Evolutionary conservation across 2,888 invertebrate genomes (phyloP).

Genomic region (Leptinotarsa rubiginosa): DNA sequence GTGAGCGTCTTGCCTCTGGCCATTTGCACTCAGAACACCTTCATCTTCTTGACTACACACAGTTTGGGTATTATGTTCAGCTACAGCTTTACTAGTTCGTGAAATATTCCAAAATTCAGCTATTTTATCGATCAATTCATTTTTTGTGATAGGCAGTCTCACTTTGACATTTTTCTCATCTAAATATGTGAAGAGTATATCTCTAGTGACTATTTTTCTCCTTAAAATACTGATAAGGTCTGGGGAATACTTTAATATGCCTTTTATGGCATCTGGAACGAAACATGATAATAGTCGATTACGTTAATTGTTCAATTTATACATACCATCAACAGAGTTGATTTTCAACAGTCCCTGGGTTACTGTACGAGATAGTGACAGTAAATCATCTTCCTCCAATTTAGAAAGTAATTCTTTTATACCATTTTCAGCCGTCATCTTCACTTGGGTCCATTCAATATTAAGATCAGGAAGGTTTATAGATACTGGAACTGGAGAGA

Average conservation of each 20-base stretch:
- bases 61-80: slow-evolving; percentile 16
- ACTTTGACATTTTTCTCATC: slow-evolving; percentile 66
- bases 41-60: slow-evolving; percentile 18
- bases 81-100: background rate
- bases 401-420: slow-evolving; percentile 46
- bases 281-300: background rate
- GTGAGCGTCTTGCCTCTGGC: slow-evolving; percentile 13
- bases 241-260: slow-evolving; percentile 68
- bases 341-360: slow-evolving; percentile 61
- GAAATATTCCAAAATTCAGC: slow-evolving; percentile 65
- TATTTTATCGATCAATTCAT: slow-evolving; percentile 66
- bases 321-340: slow-evolving; percentile 55
- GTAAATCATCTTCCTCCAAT: slow-evolving; percentile 56
- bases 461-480: background rate
- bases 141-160: slow-evolving; percentile 68
- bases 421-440: slow-evolving; percentile 29
- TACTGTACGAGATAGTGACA: slow-evolving; percentile 57
- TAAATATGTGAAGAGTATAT: slow-evolving; percentile 70
- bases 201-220: slow-evolving; percentile 69
- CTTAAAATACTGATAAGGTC: slow-evolving; percentile 67
- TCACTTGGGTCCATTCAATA: background rate
- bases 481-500: background rate
- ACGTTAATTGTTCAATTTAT: background rate
- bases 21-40: slow-evolving; percentile 28
- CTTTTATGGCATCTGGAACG: slow-evolving; percentile 69